Evolutionary conservation across 2,113 vertebrate genomes (phyloP).

Genomic region (Taxidea taxus): DNA sequence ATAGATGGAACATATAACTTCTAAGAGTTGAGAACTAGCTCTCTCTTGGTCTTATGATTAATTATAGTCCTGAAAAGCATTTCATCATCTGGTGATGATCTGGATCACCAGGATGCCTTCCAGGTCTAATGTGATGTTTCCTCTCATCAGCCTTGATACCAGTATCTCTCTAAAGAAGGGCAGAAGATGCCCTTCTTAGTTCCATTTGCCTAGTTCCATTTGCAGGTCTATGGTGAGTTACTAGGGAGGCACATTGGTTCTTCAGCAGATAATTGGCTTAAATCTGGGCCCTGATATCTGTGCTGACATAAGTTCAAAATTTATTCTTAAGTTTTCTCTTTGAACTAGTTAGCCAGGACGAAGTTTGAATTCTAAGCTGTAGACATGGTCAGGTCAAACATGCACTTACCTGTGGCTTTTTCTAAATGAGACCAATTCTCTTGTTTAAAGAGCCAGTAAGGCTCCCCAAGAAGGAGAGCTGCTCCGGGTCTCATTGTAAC

Average conservation of each 20-base stretch:
- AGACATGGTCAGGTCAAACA: not conserved
- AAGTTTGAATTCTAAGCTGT: not conserved
- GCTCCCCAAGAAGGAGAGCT: not conserved
- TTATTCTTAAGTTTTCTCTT: not conserved
- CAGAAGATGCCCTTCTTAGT: not conserved
- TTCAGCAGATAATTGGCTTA: not conserved
- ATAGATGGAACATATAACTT: not conserved
- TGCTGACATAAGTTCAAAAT: not conserved
- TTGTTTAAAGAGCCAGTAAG: not conserved
- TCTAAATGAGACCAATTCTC: not conserved
- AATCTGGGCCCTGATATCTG: not conserved
- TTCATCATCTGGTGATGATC: not conserved
- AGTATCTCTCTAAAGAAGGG: not conserved
- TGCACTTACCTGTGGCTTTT: not conserved
- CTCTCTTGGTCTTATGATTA: not conserved
- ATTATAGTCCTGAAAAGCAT: not conserved
- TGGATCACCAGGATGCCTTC: not conserved
- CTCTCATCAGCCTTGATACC: not conserved
- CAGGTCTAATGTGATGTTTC: not conserved
- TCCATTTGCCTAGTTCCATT: not conserved
- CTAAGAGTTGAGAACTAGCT: not conserved
- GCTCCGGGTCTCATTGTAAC: not conserved
- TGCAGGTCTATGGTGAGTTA: not conserved
- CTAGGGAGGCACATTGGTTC: not conserved
- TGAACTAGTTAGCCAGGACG: not conserved